phyloP scores from a whole-genome alignment of 2,797 vertebrate species.

The Lacerta agilis region DNA sequence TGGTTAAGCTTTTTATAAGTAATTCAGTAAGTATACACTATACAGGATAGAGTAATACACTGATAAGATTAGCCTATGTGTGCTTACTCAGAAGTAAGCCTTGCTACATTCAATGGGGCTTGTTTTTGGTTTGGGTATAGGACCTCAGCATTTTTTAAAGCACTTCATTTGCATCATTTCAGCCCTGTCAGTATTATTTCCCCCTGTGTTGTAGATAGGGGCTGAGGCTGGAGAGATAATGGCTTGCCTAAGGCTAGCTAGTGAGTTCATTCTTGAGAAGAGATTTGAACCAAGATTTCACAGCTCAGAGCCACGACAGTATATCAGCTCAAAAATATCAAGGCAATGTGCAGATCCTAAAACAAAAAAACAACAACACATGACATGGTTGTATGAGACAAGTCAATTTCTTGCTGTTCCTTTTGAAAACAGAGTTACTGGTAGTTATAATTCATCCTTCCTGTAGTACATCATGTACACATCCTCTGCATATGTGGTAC shows the following conservation, averaged over 20 bases:
- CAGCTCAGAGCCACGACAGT: neutral
- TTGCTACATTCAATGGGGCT: too few species aligned
- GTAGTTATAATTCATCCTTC: neutral
- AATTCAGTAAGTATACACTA: too few species aligned
- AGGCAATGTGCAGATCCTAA: neutral
- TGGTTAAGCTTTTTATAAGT: too few species aligned
- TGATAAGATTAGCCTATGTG: too few species aligned
- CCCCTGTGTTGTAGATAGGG: neutral
- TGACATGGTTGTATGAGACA: neutral
- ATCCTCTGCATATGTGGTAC: neutral
- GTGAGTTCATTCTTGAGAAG: neutral
- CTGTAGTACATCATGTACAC: neutral
- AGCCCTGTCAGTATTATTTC: neutral
- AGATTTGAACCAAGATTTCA: neutral
- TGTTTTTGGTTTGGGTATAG: too few species aligned
- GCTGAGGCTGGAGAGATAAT: neutral
- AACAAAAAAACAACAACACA: neutral
- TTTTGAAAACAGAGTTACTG: neutral
- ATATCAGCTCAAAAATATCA: neutral
- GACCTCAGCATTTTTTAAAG: neutral
- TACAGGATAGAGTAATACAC: too few species aligned
- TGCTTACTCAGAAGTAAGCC: too few species aligned
- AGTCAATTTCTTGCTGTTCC: neutral
- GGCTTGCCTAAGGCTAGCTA: neutral
- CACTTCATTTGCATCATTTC: neutral